These are phyloP conservation scores for Ruditapes philippinarum DNA, from an alignment of 1,140 invertebrate genomes.

Conservation along the genomic window DNA sequence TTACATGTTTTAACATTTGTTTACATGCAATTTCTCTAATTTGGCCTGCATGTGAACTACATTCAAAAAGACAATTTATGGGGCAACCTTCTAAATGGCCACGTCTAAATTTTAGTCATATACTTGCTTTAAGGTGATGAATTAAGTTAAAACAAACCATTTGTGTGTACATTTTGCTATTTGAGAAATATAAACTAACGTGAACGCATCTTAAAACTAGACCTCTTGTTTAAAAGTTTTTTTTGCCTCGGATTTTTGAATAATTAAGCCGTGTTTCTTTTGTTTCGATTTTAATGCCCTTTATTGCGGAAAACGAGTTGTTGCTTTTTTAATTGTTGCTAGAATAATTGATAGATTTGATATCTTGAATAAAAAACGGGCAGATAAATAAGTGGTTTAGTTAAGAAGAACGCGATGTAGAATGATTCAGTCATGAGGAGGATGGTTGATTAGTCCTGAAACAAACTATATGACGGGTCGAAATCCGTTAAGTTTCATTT, in stretches of 20 bases:
- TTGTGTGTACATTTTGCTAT: too few species aligned
- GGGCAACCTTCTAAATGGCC: not conserved
- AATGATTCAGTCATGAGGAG: not conserved
- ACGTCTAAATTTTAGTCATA: constrained; percentile 15
- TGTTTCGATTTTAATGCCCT: too few species aligned
- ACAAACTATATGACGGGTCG: not conserved
- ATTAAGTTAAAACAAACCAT: constrained; percentile 2
- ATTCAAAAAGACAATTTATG: constrained; percentile 18
- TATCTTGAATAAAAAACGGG: too few species aligned
- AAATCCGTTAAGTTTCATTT: not conserved
- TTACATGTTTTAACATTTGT: not conserved
- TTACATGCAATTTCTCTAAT: constrained; percentile 8
- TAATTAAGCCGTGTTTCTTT: too few species aligned
- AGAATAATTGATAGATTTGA: too few species aligned
- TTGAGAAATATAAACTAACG: too few species aligned
- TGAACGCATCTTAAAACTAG: too few species aligned
- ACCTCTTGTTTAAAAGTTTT: too few species aligned
- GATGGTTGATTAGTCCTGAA: not conserved
- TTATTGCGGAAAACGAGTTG: too few species aligned
- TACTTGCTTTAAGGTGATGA: constrained; percentile 16
- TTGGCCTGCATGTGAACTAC: not conserved
- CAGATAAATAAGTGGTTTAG: too few species aligned
- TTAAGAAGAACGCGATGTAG: not conserved
- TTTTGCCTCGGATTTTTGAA: too few species aligned
- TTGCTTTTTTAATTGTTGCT: too few species aligned